Percentiles rank a stretch among this genome's conserved stretches.
Evolutionary conservation across 2,113 vertebrate genomes (phyloP).

Genomic region (Acrocephalus arundinaceus): DNA sequence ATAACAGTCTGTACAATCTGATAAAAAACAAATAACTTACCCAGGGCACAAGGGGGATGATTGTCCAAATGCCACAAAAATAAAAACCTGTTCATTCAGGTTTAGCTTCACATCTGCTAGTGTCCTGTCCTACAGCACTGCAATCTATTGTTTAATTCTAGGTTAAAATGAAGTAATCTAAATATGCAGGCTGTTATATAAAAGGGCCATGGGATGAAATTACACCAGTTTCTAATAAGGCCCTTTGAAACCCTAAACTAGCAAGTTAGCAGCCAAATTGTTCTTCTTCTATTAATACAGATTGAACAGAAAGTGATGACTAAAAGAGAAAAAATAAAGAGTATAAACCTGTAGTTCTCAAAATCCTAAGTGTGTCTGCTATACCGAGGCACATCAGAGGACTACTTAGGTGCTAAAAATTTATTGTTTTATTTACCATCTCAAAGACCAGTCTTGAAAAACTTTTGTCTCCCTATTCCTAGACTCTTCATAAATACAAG

Average conservation of each 20-base stretch:
- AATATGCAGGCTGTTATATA: constrained; percentile 77
- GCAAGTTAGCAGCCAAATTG: constrained; percentile 82
- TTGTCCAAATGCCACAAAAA: background rate
- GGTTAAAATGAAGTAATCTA: constrained; percentile 81
- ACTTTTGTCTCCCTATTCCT: background rate
- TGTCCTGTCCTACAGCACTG: constrained; percentile 43
- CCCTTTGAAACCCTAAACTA: constrained; percentile 86
- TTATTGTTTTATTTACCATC: background rate
- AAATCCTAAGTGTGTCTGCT: background rate
- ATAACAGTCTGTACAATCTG: background rate
- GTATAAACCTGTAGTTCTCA: background rate
- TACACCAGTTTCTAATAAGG: constrained; percentile 90
- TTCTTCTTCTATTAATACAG: constrained; percentile 83
- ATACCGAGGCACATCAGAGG: background rate
- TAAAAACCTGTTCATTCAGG: background rate
- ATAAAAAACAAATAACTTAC: constrained; percentile 25
- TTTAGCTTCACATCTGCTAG: constrained; percentile 37
- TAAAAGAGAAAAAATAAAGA: constrained; percentile 52
- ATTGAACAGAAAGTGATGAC: constrained; percentile 81
- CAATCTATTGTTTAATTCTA: constrained; percentile 82
- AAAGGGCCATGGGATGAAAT: constrained; percentile 84
- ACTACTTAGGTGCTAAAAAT: background rate
- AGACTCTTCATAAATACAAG: background rate
- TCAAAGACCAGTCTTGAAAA: background rate
- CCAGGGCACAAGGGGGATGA: background rate